phyloP scores from a whole-genome alignment of 2,113 vertebrate genomes.

The Circaetus cinerascens region DNA sequence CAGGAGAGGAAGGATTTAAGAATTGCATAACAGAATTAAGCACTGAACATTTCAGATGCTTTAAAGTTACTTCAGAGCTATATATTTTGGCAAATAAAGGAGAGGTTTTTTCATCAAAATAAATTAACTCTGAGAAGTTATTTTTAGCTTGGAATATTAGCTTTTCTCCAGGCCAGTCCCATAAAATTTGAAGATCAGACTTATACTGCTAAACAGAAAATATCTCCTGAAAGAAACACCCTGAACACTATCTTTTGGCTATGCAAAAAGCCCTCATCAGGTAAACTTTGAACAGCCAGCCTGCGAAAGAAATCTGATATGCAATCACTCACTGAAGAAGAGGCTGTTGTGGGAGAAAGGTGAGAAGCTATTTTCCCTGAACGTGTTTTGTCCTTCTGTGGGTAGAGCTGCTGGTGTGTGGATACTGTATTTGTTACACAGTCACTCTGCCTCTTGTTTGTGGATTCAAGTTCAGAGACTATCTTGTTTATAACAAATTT shows the following conservation, averaged over 20 bases:
- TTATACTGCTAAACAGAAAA: not conserved
- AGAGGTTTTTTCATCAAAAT: not conserved
- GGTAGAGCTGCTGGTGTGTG: fast-evolving
- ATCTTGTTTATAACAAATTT: not conserved
- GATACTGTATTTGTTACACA: not conserved
- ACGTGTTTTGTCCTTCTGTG: not conserved
- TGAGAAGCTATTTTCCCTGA: not conserved
- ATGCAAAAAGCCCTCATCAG: not conserved
- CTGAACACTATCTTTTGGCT: not conserved
- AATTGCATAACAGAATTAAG: not conserved
- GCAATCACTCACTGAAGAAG: not conserved
- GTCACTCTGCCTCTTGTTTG: not conserved
- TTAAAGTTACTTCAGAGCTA: not conserved
- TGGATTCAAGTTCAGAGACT: not conserved
- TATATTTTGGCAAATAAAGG: not conserved
- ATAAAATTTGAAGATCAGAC: not conserved
- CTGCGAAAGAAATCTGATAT: not conserved
- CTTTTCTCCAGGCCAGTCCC: not conserved
- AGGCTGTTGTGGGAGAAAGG: not conserved
- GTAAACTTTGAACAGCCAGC: not conserved
- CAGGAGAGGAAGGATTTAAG: not conserved
- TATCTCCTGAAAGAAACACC: not conserved
- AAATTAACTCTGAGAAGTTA: not conserved
- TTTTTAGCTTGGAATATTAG: not conserved
- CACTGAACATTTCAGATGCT: not conserved